These are phyloP conservation scores for Tadarida brasiliensis DNA, from an alignment of 2,797 vertebrate species.

Conservation along the genomic window DNA sequence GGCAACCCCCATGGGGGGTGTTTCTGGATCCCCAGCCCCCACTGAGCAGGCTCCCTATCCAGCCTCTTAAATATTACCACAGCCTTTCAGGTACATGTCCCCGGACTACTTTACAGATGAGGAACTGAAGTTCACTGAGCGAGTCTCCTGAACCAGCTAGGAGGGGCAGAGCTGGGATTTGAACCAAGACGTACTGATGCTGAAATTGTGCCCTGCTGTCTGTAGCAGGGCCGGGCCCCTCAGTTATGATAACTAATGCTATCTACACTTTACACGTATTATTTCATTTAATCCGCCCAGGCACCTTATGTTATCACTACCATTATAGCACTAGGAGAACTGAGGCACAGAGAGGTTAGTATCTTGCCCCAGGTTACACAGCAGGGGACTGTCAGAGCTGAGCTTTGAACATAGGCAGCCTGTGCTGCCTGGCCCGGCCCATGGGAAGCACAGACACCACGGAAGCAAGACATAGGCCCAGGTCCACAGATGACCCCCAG, in stretches of 20 bases:
- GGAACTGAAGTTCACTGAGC: background rate
- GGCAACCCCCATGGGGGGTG: background rate
- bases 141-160: background rate
- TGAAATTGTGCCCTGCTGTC: background rate
- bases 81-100: background rate
- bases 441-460: background rate
- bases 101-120: background rate
- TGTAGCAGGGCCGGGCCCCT: background rate
- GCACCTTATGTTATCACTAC: background rate
- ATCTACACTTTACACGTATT: accelerated
- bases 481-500: background rate
- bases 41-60: accelerated
- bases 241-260: background rate
- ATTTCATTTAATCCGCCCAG: background rate
- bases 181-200: background rate
- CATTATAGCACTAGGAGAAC: background rate
- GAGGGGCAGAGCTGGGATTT: background rate
- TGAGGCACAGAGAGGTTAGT: background rate
- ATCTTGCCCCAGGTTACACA: background rate
- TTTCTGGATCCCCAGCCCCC: background rate
- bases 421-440: background rate
- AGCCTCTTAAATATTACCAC: background rate
- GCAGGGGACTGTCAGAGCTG: background rate
- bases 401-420: background rate
- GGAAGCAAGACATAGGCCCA: background rate